Percentiles rank a stretch among this genome's conserved stretches.
Conservation (phyloP, 2,797 vertebrate species). For the Danio jaintianensis region DNA sequence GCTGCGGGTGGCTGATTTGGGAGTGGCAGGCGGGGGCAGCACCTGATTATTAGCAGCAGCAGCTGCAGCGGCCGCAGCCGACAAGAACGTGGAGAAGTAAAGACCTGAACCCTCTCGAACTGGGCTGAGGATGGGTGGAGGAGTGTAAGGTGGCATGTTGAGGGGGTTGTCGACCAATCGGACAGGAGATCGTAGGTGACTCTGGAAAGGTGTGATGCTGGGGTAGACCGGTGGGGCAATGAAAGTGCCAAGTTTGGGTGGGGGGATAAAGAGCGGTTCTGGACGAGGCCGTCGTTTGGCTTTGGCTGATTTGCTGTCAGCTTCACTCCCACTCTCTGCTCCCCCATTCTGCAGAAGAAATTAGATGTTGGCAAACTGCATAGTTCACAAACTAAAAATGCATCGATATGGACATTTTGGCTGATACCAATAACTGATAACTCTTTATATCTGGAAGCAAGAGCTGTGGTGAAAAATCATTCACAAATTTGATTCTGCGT, state of each 20-base stretch:
- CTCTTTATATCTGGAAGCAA: not conserved
- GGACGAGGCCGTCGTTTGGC: conserved; percentile 92
- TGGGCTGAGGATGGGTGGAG: conserved; percentile 96
- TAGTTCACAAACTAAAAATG: too few relatives aligned
- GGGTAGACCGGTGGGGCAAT: conserved; percentile 91
- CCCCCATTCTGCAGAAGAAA: conserved; percentile 72
- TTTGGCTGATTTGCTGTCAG: conserved; percentile 82
- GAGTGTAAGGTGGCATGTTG: conserved; percentile 94
- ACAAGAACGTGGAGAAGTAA: conserved; percentile 96
- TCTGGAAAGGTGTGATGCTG: conserved; percentile 94
- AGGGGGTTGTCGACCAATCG: conserved; percentile 90
- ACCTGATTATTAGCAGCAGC: conserved; percentile 79
- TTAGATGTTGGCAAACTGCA: not conserved
- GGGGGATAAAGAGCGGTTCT: conserved; percentile 97
- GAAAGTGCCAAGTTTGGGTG: conserved; percentile 91
- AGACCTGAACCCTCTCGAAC: conserved; percentile 96
- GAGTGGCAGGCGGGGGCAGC: conserved; percentile 88
- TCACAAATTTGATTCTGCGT: too few relatives aligned
- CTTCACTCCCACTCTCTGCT: conserved; percentile 71
- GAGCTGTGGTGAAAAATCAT: too few relatives aligned
- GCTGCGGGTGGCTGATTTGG: conserved; percentile 93
- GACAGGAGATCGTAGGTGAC: conserved; percentile 94
- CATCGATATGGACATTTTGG: too few relatives aligned
- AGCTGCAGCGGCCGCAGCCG: conserved; percentile 83
- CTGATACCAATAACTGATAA: too few relatives aligned